A percentile compares a stretch with the other conserved stretches of the same genome.
phyloP scores from a whole-genome alignment of 2,113 vertebrate genomes.

The Amblyornis subalaris region DNA sequence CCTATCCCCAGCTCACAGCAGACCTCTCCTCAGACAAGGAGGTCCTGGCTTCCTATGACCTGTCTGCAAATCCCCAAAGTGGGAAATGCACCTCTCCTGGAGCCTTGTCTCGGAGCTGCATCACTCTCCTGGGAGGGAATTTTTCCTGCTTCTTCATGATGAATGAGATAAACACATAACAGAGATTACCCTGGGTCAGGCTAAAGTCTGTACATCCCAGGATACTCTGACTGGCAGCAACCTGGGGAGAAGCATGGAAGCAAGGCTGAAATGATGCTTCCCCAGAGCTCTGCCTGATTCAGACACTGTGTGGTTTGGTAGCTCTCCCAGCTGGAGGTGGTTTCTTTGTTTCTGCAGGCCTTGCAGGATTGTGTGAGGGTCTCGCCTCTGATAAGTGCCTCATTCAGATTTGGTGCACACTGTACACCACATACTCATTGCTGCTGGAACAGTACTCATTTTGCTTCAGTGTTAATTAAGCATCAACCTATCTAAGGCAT shows the following conservation, averaged over 20 bases:
- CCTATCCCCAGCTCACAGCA: background rate
- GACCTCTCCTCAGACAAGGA: background rate
- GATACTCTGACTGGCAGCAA: background rate
- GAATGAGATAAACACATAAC: fast-evolving
- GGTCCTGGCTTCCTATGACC: background rate
- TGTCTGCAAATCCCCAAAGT: background rate
- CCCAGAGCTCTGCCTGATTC: fast-evolving
- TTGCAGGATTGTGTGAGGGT: background rate
- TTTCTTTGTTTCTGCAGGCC: background rate
- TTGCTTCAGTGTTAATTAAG: background rate
- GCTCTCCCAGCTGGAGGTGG: background rate
- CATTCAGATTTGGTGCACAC: fast-evolving
- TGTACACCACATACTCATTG: fast-evolving
- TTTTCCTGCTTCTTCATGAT: background rate
- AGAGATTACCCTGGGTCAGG: background rate
- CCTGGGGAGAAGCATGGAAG: background rate
- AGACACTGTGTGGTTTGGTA: no score
- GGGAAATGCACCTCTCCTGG: background rate
- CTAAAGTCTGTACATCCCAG: no score
- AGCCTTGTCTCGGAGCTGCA: background rate
- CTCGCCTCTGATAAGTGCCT: background rate
- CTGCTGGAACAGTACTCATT: background rate
- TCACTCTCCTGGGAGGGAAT: background rate
- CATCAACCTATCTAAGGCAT: fast-evolving
- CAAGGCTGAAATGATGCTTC: background rate